phyloP scores from a whole-genome alignment of 2,113 vertebrate genomes.

The Lota lota region DNA sequence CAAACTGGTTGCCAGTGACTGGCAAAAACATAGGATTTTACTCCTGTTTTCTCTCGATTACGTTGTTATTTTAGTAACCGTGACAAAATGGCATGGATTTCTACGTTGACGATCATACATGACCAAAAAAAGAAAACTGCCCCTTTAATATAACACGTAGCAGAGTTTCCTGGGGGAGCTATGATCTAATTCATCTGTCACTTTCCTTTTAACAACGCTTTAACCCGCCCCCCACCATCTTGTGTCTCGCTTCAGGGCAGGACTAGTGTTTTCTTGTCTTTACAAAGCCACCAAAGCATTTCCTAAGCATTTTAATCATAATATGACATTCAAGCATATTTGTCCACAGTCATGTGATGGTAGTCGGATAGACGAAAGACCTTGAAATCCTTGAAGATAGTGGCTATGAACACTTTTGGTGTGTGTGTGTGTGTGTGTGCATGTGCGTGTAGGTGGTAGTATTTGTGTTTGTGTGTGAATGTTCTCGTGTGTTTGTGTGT shows the following conservation, averaged over 20 bases:
- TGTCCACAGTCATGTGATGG: constrained; percentile 22
- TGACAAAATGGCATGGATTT: neutral
- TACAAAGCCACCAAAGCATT: constrained; percentile 17
- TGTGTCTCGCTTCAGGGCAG: constrained; percentile 5
- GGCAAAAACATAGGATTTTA: no score
- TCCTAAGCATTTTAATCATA: constrained; percentile 2
- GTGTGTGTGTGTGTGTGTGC: neutral
- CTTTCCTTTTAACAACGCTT: constrained; percentile 36
- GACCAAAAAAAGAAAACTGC: neutral
- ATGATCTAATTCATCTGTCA: constrained; percentile 29
- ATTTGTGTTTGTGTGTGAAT: neutral
- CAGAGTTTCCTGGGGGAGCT: no score
- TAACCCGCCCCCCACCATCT: constrained; percentile 9
- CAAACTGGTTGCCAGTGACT: no score
- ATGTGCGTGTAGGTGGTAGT: neutral
- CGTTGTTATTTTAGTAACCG: no score
- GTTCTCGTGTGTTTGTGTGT: neutral
- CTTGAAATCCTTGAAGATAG: neutral
- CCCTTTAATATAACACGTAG: neutral
- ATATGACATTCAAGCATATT: constrained; percentile 19
- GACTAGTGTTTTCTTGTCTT: neutral
- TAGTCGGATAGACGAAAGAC: constrained; percentile 12
- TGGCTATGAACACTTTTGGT: neutral
- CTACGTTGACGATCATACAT: constrained; percentile 4
- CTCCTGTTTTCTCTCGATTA: no score